Conservation (phyloP, 2,888 invertebrate genomes). For the Tenodera sinensis region DNA sequence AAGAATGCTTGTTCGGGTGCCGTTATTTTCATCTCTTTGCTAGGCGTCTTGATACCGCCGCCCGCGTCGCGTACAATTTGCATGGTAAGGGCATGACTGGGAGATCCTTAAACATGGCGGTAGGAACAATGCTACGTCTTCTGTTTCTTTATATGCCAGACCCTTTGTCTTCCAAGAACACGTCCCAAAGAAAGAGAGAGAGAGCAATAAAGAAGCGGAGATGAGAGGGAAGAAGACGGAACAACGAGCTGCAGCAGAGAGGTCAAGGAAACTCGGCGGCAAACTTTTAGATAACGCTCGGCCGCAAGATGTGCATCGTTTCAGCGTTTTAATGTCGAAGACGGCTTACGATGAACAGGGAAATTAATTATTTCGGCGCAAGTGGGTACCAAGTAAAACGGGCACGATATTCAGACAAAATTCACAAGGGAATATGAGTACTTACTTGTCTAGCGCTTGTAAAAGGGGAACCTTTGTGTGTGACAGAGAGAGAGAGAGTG, state of each 20-base stretch:
- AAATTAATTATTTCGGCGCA: background rate
- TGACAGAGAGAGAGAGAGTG: no score
- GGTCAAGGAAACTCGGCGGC: background rate
- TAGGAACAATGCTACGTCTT: background rate
- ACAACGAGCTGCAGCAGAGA: background rate
- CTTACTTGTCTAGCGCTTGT: no score
- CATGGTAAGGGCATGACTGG: background rate
- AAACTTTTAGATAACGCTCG: background rate
- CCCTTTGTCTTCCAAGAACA: background rate
- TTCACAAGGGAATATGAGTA: no score
- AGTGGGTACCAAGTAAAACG: background rate
- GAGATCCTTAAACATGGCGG: background rate
- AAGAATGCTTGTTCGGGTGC: background rate
- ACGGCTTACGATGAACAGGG: background rate
- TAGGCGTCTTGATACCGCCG: background rate
- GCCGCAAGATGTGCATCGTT: background rate
- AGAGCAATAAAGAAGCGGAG: background rate
- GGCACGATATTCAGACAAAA: no score
- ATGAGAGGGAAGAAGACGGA: background rate
- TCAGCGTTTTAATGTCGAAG: background rate
- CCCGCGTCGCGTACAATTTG: background rate
- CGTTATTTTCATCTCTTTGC: background rate
- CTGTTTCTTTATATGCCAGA: background rate
- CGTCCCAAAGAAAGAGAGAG: background rate
- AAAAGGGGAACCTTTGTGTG: no score